These are phyloP conservation scores for Sipunculus nudus DNA, from an alignment of 2,888 invertebrate genomes.

Conservation along the genomic window DNA sequence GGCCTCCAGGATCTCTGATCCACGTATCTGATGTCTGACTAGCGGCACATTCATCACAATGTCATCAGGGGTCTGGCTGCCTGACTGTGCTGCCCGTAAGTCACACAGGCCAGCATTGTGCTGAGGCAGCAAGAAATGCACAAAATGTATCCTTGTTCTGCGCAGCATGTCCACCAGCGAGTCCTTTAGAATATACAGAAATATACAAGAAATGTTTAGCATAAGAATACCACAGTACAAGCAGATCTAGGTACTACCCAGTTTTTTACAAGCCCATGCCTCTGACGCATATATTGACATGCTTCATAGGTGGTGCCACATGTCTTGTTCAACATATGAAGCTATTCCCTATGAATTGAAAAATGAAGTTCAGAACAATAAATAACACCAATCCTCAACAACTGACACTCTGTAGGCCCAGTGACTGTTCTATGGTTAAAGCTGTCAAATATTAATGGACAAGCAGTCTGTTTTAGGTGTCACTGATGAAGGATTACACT, in stretches of 20 bases:
- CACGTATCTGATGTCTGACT: conserved; percentile 80
- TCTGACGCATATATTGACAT: not conserved
- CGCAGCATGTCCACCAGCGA: conserved; percentile 89
- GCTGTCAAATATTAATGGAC: no score
- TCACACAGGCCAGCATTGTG: conserved; percentile 78
- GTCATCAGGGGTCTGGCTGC: conserved; percentile 40
- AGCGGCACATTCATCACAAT: conserved; percentile 83
- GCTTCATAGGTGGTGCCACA: no score
- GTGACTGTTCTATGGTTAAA: no score
- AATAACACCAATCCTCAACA: no score
- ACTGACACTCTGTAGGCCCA: no score
- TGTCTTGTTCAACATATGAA: no score
- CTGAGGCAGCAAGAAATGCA: conserved; percentile 84
- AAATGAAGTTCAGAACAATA: no score
- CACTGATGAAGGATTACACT: no score
- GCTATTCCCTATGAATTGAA: no score
- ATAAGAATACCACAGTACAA: no score
- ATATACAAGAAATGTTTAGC: conserved; percentile 7
- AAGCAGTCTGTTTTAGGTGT: no score
- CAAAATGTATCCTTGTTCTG: conserved; percentile 86
- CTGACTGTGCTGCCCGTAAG: conserved; percentile 50
- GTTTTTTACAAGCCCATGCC: no score
- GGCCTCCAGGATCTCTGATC: conserved; percentile 88
- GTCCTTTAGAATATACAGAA: conserved; percentile 73
- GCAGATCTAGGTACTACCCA: conserved; percentile 1